Base-by-base conservation (phyloP, 1,140 invertebrate species). In the Dolichoris vasculosae region DNA sequence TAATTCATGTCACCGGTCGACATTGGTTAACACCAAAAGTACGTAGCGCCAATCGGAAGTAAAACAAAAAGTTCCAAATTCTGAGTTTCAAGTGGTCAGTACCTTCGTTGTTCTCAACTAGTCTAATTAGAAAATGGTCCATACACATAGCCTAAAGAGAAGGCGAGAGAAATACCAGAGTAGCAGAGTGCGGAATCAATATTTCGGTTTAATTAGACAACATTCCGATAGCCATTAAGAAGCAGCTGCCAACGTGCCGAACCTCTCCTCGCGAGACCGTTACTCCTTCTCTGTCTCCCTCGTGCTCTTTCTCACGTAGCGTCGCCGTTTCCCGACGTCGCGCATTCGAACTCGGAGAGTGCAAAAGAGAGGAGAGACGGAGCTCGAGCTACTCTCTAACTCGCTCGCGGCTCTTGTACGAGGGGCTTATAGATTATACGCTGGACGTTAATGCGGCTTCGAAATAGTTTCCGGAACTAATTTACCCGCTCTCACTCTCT, bases 381-480 rank as follows among this genome's bases (percentile, higher is more conserved):
- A 30, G n/a, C 77, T 78, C 23, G 38, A 32, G 79, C 20, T n/a
- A n/a, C n/a, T n/a, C n/a, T n/a, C n/a, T n/a, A n/a, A n/a, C n/a
- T 69, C 13, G 76, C 46, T 32, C 23, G 43, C 81, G 69, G 79
- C 83, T 87, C 80, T 82, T 85, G 83, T 87, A 87, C 83, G 73
- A 88, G 81, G 46, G 73, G 63, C 82, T 87, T 83, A 82, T 82
- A 81, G 87, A 88, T 89, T 88, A 90, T 87, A 89, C 86, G 59
- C 59, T 59, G 63, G 75, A 84, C 88, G 87, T 89, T 88, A 88
- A 89, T 88, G 86, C 87, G 87, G 89, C 88, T 90, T 88, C 84
- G 84, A 88, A 90, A 90, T 89, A 90, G 89, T 90, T 90, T 89
- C 85, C 87, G 85, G 84, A 89, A 89, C 89, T 89, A 90, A 90